A percentile compares a stretch with the other conserved stretches of the same genome.
phyloP scores from a whole-genome alignment of 2,888 invertebrate species.

The Melieria crassipennis region DNA sequence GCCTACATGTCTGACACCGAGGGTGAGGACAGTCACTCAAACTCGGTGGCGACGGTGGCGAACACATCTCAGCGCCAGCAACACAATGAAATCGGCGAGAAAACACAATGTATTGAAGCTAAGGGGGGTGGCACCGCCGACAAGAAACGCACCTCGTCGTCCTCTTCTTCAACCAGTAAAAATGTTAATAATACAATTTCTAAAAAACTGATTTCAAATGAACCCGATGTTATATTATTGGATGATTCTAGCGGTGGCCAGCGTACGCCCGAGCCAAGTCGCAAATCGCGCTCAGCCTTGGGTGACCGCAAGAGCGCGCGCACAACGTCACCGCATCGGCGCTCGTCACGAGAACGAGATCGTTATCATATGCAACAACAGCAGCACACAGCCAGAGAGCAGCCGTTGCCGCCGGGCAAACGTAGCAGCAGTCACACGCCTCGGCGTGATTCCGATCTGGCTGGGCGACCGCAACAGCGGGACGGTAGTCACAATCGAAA shows the following conservation, averaged over 20 bases:
- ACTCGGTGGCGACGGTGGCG: constrained; percentile 40
- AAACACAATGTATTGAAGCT: neutral
- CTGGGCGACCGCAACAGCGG: constrained; percentile 32
- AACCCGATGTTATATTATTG: constrained; percentile 72
- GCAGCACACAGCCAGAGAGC: constrained; percentile 23
- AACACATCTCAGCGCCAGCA: neutral
- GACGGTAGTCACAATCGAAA: constrained; percentile 43
- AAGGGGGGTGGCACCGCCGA: constrained; percentile 1
- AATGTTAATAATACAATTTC: constrained; percentile 63
- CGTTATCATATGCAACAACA: constrained; percentile 36
- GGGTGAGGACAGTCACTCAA: constrained; percentile 67
- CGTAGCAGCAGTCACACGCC: constrained; percentile 48
- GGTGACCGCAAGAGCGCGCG: constrained; percentile 41
- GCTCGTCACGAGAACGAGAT: constrained; percentile 39
- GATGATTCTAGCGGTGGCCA: constrained; percentile 75
- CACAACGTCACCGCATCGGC: constrained; percentile 33
- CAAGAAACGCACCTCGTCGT: constrained; percentile 34
- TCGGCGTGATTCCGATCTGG: constrained; percentile 32
- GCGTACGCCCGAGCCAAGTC: constrained; percentile 63
- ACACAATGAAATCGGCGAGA: neutral
- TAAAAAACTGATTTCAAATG: constrained; percentile 62
- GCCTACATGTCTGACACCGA: constrained; percentile 79
- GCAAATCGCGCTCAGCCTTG: constrained; percentile 41
- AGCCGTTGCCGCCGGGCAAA: constrained; percentile 31
- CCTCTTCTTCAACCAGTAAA: constrained; percentile 60